Base-by-base conservation (phyloP, 2,888 invertebrate genomes). In the Volucella zonaria region DNA sequence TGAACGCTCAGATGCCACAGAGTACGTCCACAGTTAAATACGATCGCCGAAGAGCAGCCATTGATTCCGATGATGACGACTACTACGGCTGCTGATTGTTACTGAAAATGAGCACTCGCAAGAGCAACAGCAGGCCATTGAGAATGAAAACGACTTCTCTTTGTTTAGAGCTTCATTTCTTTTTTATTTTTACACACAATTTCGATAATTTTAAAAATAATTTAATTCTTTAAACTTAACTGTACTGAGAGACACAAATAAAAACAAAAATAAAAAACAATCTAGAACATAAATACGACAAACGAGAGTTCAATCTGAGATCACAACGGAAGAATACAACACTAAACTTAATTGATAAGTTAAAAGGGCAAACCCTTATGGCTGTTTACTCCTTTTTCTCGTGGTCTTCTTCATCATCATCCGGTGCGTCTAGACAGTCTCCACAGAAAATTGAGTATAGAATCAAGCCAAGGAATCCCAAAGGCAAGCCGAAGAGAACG, bases 381-480 rank as follows among this genome's bases (percentile, higher is more conserved):
- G 15, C 42, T 58, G 40, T 68, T 88, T 92, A 93, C 87, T 93
- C 93, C 77, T 92, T 92, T 88, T 93, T 93, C 78, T 93, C 93
- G 87, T 93, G 93, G 43, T 90, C 90, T 51, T 92, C 92, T 49
- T 90, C 90, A 0, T 96, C 96, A 71, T 96, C 96, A 75, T 97
- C 97, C 58, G 96, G 95, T 1, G 97, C 97, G 91, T 98, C 98
- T 87, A 98, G 93, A 89, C 99, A 97, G 91, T 99, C 99, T 68
- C 97, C 96, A 91, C 99, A 99, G 92, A 98, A 99, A 86, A 98
- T 95, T 1, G 98, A 97, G 91, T 99, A 99, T 90, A 97, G 95
- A 88, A 99, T 98, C 18, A 99, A 94, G 23, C 97, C 96, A 18
- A 99, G 94, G 91, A 99, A 98, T 45, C 97, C 97, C 54, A 97